Conservation (phyloP, 2,797 vertebrate genomes). For the Oceanodroma leucorhoa region DNA sequence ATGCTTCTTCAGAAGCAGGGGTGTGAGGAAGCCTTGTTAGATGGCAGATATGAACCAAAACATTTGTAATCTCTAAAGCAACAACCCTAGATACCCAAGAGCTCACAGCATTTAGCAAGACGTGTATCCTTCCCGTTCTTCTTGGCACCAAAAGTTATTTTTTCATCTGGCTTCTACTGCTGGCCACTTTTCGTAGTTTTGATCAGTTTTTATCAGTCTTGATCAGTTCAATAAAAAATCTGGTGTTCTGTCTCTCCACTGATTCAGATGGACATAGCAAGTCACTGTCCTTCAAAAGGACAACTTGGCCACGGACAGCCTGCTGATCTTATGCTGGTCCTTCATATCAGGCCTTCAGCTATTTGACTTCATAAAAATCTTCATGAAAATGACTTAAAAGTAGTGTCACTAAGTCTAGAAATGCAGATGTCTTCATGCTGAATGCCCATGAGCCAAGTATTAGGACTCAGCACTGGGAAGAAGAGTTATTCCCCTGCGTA, state of each 20-base stretch:
- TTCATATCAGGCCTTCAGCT: background rate
- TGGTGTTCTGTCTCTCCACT: background rate
- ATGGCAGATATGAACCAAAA: background rate
- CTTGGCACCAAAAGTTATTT: background rate
- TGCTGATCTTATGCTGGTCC: background rate
- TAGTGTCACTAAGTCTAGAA: background rate
- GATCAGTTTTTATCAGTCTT: background rate
- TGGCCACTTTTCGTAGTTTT: background rate
- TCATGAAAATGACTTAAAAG: background rate
- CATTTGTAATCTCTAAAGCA: background rate
- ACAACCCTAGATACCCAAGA: background rate
- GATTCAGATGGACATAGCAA: background rate
- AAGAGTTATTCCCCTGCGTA: background rate
- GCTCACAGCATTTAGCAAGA: background rate
- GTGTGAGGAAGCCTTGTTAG: background rate
- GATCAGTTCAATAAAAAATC: background rate
- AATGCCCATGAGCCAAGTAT: background rate
- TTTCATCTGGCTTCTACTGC: background rate
- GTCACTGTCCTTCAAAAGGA: background rate
- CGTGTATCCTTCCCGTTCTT: background rate
- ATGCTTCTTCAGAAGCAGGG: background rate
- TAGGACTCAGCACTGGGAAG: background rate
- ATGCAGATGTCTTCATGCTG: background rate
- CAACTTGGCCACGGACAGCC: background rate
- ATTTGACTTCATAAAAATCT: background rate